Conservation (phyloP, 35 echinoderm and acorn worm species). For the Eucidaris tribuloides region DNA sequence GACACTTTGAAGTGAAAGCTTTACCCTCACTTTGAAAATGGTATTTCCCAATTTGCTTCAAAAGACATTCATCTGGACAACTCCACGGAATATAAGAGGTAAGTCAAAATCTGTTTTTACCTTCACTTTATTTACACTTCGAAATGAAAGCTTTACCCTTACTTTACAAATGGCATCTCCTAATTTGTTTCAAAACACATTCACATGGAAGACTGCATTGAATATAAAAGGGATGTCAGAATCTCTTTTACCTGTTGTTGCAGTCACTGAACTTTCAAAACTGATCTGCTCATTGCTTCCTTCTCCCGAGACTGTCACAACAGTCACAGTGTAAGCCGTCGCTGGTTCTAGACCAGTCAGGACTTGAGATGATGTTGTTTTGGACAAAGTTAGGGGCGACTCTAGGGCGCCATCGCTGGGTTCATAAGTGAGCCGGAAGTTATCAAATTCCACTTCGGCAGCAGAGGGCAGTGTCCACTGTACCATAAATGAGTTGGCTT, state of each 20-base stretch:
- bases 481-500: not conserved
- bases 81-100: too few relatives aligned
- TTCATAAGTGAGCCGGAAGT: conserved; percentile 5
- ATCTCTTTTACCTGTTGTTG: conserved; percentile 14
- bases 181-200: too few relatives aligned
- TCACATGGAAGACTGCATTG: too few relatives aligned
- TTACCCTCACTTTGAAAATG: too few relatives aligned
- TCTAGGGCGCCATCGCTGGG: conserved; percentile 9
- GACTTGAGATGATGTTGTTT: not conserved
- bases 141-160: too few relatives aligned
- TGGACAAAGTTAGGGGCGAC: not conserved
- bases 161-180: too few relatives aligned
- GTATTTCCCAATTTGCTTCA: too few relatives aligned
- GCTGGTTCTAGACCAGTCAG: conserved; percentile 35
- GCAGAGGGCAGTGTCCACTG: conserved; percentile 3
- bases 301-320: conserved; percentile 22
- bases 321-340: not conserved
- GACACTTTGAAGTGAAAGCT: too few relatives aligned
- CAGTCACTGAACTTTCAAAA: not conserved
- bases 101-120: too few relatives aligned
- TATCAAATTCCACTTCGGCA: not conserved
- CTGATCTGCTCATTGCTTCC: not conserved
- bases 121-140: too few relatives aligned
- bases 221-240: too few relatives aligned
- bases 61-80: too few relatives aligned